Evolutionary conservation across 2,113 vertebrate genomes (phyloP), one percentile per base, ranked within the genome.

Genomic region (Patagioenas fasciata): DNA sequence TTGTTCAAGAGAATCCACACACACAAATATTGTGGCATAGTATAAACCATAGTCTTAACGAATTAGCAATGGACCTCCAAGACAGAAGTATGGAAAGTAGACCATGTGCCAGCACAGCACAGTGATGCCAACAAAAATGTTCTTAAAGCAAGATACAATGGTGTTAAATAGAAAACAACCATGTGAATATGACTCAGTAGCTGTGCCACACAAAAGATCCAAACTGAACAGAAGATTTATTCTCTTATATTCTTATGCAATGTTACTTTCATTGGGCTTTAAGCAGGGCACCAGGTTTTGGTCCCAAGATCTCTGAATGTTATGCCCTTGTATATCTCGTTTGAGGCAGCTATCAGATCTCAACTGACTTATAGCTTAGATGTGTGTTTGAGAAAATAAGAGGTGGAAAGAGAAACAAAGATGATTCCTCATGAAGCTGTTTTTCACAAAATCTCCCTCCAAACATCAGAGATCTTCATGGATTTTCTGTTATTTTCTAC

Each of bases 401-500:
- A 15, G 5, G 6, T 57, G n/a, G 51, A 80, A 91, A 88, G 28
- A 54, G 16, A 79, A 65, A 89, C 5, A 8, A 82, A 56, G 4
- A 44, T 19, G 2, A 36, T 26, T 66, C 6, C 11, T 69, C 6
- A 26, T 54, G 85, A 64, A 89, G 3, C 8, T 86, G 4, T 70
- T 75, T 86, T 50, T 38, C 29, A 50, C 5, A 36, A 85, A 69
- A 53, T 34, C 8, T 86, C 11, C 11, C 23, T 91, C 40, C 25
- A 84, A 51, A 91, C 18, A 85, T 72, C 29, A 78, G 54, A 91
- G 14, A 58, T 4, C 15, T 92, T 83, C 2, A 82, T 66, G 15
- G 34, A 89, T 84, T 85, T 94, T 91, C 58, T 94, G 18, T 62
- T 94, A 67, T 36, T 89, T 82, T 38, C 36, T 74, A 10, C 23